phyloP scores from a whole-genome alignment of 2,113 vertebrate species.

The Vombatus ursinus region DNA sequence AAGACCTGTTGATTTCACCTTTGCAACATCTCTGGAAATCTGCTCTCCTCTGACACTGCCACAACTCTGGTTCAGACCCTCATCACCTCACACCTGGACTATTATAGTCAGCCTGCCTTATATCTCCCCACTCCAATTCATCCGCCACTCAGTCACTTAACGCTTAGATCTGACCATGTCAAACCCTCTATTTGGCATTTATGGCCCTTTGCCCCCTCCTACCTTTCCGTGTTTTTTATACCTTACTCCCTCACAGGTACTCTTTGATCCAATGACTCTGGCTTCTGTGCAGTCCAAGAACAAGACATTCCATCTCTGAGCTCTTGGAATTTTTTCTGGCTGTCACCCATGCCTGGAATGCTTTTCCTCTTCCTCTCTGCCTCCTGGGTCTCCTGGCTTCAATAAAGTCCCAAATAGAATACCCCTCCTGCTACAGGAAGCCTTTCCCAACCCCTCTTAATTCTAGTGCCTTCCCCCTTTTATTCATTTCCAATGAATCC shows the following conservation, averaged over 20 bases:
- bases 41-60: neutral
- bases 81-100: neutral
- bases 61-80: neutral
- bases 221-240: neutral
- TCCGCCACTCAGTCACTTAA: no score
- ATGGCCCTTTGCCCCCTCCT: neutral
- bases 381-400: neutral
- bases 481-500: neutral
- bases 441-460: neutral
- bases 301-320: neutral
- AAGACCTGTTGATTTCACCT: no score
- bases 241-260: neutral
- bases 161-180: no score
- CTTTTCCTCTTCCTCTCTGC: neutral
- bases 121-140: neutral
- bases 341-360: neutral
- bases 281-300: neutral
- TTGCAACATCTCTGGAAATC: neutral
- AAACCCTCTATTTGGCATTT: neutral
- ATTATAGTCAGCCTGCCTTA: neutral
- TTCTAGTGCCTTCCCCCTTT: neutral
- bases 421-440: neutral
- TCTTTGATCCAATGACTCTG: neutral
- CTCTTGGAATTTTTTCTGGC: neutral
- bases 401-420: neutral